Evolutionary conservation across 2,888 invertebrate genomes (phyloP).

Genomic region (Leucophenga montana): DNA sequence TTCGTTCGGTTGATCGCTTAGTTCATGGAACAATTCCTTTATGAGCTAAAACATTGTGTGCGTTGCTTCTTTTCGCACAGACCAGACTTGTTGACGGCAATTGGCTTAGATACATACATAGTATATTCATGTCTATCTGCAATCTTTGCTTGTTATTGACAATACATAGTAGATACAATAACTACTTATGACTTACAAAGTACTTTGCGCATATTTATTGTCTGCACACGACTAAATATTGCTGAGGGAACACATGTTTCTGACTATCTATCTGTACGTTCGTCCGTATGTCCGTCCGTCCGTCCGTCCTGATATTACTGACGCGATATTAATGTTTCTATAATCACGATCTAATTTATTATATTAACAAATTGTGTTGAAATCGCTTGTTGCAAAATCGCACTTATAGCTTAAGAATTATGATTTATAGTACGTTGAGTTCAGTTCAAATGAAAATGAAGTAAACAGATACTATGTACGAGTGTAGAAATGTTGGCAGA

Average conservation of each 20-base stretch:
- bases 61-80: not conserved
- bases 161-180: constrained; percentile 51
- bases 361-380: constrained; percentile 69
- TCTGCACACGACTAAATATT: constrained; percentile 24
- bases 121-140: constrained; percentile 25
- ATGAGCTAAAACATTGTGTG: not conserved
- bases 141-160: constrained; percentile 31
- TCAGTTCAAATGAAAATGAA: no score
- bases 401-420: not conserved
- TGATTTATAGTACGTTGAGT: not conserved
- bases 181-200: constrained; percentile 39
- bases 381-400: constrained; percentile 58
- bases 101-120: not conserved
- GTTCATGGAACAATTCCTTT: no score
- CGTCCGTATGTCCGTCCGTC: no score
- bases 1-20: no score
- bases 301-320: constrained; percentile 26
- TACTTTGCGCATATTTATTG: constrained; percentile 26
- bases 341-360: constrained; percentile 70
- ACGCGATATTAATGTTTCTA: constrained; percentile 60
- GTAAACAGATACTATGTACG: no score
- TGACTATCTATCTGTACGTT: not conserved
- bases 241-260: constrained; percentile 35
- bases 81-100: constrained; percentile 61
- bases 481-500: no score